Conservation (phyloP, 2,888 invertebrate species). For the Ferdinandea cuprea region DNA sequence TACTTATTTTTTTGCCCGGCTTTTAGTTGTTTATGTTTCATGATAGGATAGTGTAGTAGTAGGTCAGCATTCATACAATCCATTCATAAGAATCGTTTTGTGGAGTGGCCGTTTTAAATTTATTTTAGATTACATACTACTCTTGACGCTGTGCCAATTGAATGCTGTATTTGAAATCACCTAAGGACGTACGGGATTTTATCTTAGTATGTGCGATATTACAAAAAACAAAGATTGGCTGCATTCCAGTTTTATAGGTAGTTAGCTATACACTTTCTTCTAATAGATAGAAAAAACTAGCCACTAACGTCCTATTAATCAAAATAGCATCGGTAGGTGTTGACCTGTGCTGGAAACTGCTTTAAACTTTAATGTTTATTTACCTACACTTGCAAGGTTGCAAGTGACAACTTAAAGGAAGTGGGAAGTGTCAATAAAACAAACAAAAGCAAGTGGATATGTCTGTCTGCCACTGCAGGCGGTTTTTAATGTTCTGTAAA, state of each 20-base stretch:
- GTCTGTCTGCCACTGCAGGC: too few species aligned
- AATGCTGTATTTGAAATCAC: slow-evolving; percentile 9
- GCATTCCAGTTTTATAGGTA: neutral
- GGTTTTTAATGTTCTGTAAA: too few species aligned
- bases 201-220: slow-evolving; percentile 24
- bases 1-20: slow-evolving; percentile 10
- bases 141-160: slow-evolving; percentile 34
- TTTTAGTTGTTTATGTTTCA: slow-evolving; percentile 25
- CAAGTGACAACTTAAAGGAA: too few species aligned
- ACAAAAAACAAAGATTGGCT: slow-evolving; percentile 8
- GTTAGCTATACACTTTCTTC: neutral
- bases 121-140: neutral
- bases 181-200: slow-evolving; percentile 21
- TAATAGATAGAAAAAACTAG: neutral
- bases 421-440: too few species aligned
- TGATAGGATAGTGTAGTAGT: slow-evolving; percentile 20
- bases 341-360: too few species aligned
- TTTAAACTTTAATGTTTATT: too few species aligned
- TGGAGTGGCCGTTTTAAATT: neutral
- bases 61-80: neutral
- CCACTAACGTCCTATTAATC: neutral
- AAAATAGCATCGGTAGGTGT: neutral
- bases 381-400: too few species aligned
- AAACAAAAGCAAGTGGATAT: too few species aligned
- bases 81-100: slow-evolving; percentile 21